A percentile compares a stretch with the other conserved stretches of the same genome.
These are phyloP conservation scores for Hestina assimilis DNA, from an alignment of 1,140 invertebrate species.

Conservation along the genomic window DNA sequence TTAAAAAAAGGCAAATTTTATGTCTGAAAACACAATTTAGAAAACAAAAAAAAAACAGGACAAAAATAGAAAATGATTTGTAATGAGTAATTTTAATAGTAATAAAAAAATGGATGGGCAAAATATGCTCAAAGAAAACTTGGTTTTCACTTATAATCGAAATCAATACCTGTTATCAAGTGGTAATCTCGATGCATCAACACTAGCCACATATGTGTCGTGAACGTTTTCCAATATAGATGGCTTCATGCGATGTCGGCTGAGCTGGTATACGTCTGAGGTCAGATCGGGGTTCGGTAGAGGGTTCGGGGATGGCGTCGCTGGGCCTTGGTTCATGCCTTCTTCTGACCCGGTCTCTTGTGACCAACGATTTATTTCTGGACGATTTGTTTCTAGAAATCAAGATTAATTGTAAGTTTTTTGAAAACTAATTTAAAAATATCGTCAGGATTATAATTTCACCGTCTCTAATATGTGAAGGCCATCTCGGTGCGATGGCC, in stretches of 20 bases:
- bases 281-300: slow-evolving; percentile 86
- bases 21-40: too few species aligned
- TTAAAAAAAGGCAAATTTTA: too few species aligned
- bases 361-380: slow-evolving; percentile 85
- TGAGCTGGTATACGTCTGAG: slow-evolving; percentile 79
- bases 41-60: too few species aligned
- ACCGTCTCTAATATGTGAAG: slow-evolving; percentile 64
- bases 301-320: slow-evolving; percentile 84
- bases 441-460: neutral
- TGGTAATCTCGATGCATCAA: slow-evolving; percentile 70
- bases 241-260: slow-evolving; percentile 78
- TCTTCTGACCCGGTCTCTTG: slow-evolving; percentile 88
- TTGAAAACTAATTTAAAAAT: neutral
- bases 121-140: too few species aligned
- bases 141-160: too few species aligned
- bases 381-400: slow-evolving; percentile 39
- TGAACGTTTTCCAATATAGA: slow-evolving; percentile 80
- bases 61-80: too few species aligned
- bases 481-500: slow-evolving; percentile 63
- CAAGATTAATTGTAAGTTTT: neutral
- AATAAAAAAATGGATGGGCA: too few species aligned
- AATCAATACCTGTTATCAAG: slow-evolving; percentile 77
- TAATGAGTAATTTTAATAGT: too few species aligned
- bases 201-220: slow-evolving; percentile 71
- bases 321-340: slow-evolving; percentile 77